Evolutionary conservation across 2,113 vertebrate species (phyloP).

Genomic region (Condylura cristata): DNA sequence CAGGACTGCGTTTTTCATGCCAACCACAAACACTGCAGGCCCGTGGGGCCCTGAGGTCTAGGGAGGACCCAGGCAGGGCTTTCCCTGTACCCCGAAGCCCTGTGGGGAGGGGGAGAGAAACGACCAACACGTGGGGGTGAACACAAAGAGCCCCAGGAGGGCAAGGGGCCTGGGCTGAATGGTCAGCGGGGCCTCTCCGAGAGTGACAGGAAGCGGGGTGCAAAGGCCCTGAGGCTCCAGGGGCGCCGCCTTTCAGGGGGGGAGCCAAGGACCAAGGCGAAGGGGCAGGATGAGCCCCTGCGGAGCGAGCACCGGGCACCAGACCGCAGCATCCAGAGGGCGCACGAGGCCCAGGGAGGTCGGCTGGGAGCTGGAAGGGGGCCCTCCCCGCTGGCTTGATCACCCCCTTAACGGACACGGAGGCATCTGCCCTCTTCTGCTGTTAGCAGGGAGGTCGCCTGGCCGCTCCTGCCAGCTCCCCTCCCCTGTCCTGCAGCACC

Average conservation of each 20-base stretch:
- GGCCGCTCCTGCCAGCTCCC: too few relatives aligned
- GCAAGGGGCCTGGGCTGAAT: background rate
- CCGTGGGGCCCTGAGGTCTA: background rate
- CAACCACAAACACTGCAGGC: background rate
- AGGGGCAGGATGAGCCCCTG: background rate
- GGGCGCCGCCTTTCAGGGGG: background rate
- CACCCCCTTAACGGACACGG: too few relatives aligned
- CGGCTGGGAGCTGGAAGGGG: too few relatives aligned
- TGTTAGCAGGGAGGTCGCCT: too few relatives aligned
- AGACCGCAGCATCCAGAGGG: background rate
- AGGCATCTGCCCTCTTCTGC: too few relatives aligned
- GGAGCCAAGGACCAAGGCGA: background rate
- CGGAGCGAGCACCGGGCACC: background rate
- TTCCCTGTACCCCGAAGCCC: background rate
- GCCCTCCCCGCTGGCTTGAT: too few relatives aligned
- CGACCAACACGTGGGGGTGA: too few relatives aligned
- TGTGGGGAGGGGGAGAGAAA: background rate
- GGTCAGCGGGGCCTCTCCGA: background rate
- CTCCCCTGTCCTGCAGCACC: fast-evolving
- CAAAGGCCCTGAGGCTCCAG: background rate
- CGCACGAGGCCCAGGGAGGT: background rate
- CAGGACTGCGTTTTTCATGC: background rate
- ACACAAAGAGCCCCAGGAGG: background rate
- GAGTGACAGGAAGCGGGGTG: background rate
- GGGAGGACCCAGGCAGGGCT: background rate